Percentiles rank a stretch among this genome's conserved stretches.
phyloP scores from a whole-genome alignment of 2,113 vertebrate species.

The Orcinus orca region DNA sequence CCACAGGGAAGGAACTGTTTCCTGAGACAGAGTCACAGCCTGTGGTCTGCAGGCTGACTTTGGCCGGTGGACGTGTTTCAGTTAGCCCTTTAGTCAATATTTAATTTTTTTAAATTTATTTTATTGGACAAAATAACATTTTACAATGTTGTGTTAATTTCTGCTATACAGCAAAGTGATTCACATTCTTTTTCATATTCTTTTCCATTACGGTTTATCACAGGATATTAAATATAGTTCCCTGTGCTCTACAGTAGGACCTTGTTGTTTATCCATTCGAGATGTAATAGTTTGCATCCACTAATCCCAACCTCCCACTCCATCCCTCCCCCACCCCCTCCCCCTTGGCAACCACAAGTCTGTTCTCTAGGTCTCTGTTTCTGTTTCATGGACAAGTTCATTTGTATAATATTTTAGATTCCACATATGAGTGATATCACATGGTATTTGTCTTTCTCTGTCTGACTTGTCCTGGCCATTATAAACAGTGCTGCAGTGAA shows the following conservation, averaged over 20 bases:
- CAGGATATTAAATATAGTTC: neutral
- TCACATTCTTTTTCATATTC: neutral
- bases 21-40: neutral
- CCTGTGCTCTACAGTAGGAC: neutral
- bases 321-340: neutral
- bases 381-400: neutral
- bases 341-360: neutral
- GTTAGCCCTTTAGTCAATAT: neutral
- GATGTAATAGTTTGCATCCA: neutral
- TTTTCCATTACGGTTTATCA: neutral
- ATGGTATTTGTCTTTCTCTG: neutral
- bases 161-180: neutral
- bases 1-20: neutral
- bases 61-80: neutral
- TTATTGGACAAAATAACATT: neutral
- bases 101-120: neutral
- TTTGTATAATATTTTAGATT: neutral
- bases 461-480: neutral
- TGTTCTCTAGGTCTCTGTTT: neutral
- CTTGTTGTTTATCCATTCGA: neutral
- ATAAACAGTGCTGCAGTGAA: neutral
- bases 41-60: neutral
- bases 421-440: neutral
- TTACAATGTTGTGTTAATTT: neutral
- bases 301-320: neutral